phyloP scores from a whole-genome alignment of 2,113 vertebrate species.

The Maccullochella peelii region DNA sequence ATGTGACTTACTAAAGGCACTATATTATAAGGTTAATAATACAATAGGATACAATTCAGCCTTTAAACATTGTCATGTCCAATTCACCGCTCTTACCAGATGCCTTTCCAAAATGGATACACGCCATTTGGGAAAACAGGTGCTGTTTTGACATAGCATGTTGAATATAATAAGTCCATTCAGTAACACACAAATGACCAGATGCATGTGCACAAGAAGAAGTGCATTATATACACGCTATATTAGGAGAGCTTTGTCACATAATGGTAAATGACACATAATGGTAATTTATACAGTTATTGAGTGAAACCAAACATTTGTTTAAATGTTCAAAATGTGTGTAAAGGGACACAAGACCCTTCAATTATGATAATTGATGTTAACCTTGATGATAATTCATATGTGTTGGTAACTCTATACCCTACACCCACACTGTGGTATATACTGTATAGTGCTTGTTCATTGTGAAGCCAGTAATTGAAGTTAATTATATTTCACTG shows the following conservation, averaged over 20 bases:
- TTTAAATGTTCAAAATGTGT: not conserved
- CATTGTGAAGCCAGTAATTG: not conserved
- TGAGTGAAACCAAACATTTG: not conserved
- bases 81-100: not conserved
- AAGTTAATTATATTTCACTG: not conserved
- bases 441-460: not conserved
- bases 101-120: not conserved
- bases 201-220: not conserved
- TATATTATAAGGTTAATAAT: slow-evolving; percentile 10
- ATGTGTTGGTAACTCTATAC: not conserved
- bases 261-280: not conserved
- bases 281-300: not conserved
- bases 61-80: not conserved
- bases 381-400: slow-evolving; percentile 2
- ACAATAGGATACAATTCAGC: not conserved
- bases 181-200: not conserved
- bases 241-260: not conserved
- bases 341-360: not conserved
- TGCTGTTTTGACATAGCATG: not conserved
- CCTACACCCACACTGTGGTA: not conserved
- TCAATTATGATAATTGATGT: not conserved
- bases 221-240: not conserved
- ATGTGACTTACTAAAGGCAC: slow-evolving; percentile 14
- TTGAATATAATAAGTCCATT: not conserved
- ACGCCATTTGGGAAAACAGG: not conserved